Base-by-base conservation (phyloP, 2,888 invertebrate genomes). In the Anoplius nigerrimus region DNA sequence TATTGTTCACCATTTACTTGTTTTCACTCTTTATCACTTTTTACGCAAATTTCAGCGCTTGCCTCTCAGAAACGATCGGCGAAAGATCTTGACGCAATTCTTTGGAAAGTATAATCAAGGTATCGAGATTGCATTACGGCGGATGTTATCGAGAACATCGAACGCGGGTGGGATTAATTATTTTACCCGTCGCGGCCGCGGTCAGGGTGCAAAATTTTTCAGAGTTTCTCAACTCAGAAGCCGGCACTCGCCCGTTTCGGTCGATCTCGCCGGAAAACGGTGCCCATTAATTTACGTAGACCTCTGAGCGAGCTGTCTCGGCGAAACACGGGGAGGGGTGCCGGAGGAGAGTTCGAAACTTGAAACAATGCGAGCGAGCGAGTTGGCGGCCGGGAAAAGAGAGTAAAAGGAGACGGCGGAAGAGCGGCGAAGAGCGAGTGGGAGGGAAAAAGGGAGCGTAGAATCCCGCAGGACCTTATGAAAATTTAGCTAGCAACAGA, bases 401-500 rank as follows among this genome's bases (percentile, higher is more conserved):
- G 42, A 54, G 18, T 13, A 54, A 61, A 61, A 21, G 11, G 8
- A 34, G 21, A 56, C 18, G 48, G 48, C 6, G n/a, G 46, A 42
- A 18, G 15, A 15, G 16, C 15, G 6, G 4, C 46, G 6, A 16
- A 16, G 27, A 27, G 27, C 22, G 42, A 22, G 24, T 6, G 42
- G 22, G 54, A 42, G 24, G 22, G 3, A 59, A 24, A 15, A 16
- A 24, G 24, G 61, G 53, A 58, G 52, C 51, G 43, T 52, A 42
- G 61, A 58, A 66, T 77, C 63, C 70, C 65, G 65, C 55, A 66
- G 70, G 72, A 82, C 80, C 77, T 85, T 84, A 85, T 83, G 85
- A 83, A 86, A 85, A 86, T 83, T 83, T 83, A 81, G 79, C 81
- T 69, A 78, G 82, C 81, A 82, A 85, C 84, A 73, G 76, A 77